A percentile compares a stretch with the other conserved stretches of the same genome.
Conservation (phyloP, 2,797 vertebrate species). For the Sebastes dallii region DNA sequence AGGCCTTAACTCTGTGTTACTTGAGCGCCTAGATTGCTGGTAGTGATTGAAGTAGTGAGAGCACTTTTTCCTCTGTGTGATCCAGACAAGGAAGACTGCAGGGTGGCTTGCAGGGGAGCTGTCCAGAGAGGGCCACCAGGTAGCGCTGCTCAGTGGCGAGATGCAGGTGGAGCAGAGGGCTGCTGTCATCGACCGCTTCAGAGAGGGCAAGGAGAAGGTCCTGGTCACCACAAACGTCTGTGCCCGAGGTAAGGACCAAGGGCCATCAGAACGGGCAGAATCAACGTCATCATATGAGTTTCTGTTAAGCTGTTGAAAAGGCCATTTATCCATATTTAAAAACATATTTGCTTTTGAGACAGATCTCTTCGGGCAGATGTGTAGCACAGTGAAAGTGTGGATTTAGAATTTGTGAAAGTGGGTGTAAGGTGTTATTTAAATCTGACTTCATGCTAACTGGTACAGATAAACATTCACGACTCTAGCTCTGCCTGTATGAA, state of each 20-base stretch:
- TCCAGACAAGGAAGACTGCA: constrained; percentile 92
- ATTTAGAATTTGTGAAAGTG: background rate
- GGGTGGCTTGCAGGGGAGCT: constrained; percentile 94
- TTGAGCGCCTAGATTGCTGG: background rate
- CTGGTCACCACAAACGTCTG: constrained; percentile 97
- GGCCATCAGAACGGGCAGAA: background rate
- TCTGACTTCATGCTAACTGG: background rate
- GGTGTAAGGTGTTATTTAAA: background rate
- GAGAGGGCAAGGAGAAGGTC: constrained; percentile 96
- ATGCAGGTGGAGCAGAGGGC: constrained; percentile 99
- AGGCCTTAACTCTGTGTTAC: background rate
- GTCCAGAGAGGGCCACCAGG: constrained; percentile 93
- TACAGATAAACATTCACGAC: background rate
- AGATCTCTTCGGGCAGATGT: background rate
- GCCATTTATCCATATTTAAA: background rate
- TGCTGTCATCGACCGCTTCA: constrained; percentile 94
- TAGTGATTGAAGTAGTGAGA: background rate
- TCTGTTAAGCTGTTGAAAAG: background rate
- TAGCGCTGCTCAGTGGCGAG: constrained; percentile 94
- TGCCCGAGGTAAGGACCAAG: constrained; percentile 78
- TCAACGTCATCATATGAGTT: background rate
- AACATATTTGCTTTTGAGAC: background rate
- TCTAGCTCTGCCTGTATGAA: background rate
- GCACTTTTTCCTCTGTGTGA: background rate
- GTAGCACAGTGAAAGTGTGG: background rate